A percentile compares a stretch with the other conserved stretches of the same genome.
Evolutionary conservation across 2,888 invertebrate species (phyloP).

Genomic region (Rapana venosa): DNA sequence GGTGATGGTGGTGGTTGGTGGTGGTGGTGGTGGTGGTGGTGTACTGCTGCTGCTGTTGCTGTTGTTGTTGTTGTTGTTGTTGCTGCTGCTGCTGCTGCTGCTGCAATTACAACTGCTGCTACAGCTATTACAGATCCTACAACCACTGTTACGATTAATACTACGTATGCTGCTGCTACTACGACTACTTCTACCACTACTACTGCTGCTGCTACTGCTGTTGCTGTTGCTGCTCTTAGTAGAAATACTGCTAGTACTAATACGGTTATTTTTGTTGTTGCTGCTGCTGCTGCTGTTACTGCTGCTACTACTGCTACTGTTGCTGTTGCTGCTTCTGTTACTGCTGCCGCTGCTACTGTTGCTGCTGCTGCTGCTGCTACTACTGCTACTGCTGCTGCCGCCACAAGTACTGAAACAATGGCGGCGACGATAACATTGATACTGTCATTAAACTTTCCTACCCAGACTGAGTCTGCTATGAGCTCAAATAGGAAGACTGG

Average conservation of each 20-base stretch:
- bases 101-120: not conserved
- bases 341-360: slow-evolving; percentile 21
- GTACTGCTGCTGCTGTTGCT: slow-evolving; percentile 33
- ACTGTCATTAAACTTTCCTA: too few relatives aligned
- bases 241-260: slow-evolving; percentile 28
- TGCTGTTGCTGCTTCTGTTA: slow-evolving; percentile 25
- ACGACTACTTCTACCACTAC: not conserved
- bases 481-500: too few relatives aligned
- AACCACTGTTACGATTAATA: not conserved
- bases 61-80: slow-evolving; percentile 8
- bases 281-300: slow-evolving; percentile 7
- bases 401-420: not conserved
- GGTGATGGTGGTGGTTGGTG: not conserved
- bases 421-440: too few relatives aligned
- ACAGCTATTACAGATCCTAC: not conserved
- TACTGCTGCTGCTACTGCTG: not conserved
- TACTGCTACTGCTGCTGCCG: not conserved
- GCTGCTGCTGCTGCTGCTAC: not conserved
- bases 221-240: slow-evolving; percentile 24
- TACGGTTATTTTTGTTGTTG: not conserved
- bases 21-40: too few relatives aligned
- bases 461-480: too few relatives aligned
- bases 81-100: slow-evolving; percentile 13
- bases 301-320: slow-evolving; percentile 24
- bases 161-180: not conserved